Evolutionary conservation across 2,113 vertebrate genomes (phyloP).

Genomic region (Platichthys flesus): DNA sequence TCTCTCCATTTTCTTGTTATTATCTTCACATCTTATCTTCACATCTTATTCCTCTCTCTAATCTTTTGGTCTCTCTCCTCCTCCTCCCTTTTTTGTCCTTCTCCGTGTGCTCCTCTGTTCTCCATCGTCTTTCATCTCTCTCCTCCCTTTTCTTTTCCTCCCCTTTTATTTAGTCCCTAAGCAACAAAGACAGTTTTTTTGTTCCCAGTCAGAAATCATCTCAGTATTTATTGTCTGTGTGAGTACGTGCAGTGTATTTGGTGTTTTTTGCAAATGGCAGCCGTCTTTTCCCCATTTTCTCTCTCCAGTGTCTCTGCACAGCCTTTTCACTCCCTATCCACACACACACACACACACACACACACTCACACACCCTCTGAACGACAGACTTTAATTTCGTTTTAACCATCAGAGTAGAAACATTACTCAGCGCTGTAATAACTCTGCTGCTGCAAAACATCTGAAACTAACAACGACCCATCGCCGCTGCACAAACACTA

Average conservation of each 20-base stretch:
- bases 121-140: no score
- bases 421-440: constrained; percentile 31
- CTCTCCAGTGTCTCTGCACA: constrained; percentile 35
- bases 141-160: constrained; percentile 25
- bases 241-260: background rate
- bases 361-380: constrained; percentile 32
- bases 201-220: constrained; percentile 58
- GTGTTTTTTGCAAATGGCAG: constrained; percentile 37
- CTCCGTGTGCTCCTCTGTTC: no score
- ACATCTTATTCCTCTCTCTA: background rate
- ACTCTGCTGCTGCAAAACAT: constrained; percentile 40
- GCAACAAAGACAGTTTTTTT: constrained; percentile 26
- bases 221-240: constrained; percentile 57
- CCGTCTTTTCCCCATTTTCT: constrained; percentile 55
- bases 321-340: constrained; percentile 17
- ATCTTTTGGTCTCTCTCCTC: background rate
- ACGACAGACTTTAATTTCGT: constrained; percentile 14
- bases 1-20: background rate
- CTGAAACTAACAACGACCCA: background rate
- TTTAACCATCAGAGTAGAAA: no score
- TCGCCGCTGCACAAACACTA: constrained; percentile 40
- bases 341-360: constrained; percentile 34
- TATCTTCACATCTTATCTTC: background rate
- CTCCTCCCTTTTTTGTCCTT: no score
- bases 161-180: constrained; percentile 60